Evolutionary conservation across 2,888 invertebrate genomes (phyloP).

Genomic region (Pedicia rivosa): DNA sequence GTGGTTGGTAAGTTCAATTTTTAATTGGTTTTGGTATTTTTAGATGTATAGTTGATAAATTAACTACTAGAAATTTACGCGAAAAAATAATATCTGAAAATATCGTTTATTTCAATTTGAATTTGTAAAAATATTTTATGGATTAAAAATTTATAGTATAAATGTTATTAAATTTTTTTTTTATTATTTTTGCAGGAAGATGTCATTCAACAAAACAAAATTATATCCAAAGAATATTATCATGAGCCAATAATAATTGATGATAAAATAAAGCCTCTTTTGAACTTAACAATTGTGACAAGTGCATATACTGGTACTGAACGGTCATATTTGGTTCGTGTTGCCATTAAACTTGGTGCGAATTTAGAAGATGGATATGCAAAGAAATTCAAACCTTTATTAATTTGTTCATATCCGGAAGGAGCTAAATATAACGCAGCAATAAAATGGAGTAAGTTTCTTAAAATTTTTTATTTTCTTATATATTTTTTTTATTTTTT

Average conservation of each 20-base stretch:
- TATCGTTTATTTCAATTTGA: no score
- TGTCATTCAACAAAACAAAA: constrained; percentile 34
- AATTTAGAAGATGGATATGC: constrained; percentile 50
- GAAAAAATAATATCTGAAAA: no score
- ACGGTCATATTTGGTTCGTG: constrained; percentile 50
- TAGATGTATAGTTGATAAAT: no score
- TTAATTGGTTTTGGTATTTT: no score
- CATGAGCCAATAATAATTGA: constrained; percentile 46
- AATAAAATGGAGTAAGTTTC: constrained; percentile 50
- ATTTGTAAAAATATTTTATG: no score
- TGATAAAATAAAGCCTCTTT: constrained; percentile 35
- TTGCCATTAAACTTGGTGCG: constrained; percentile 60
- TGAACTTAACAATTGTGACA: constrained; percentile 58
- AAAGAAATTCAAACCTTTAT: constrained; percentile 59
- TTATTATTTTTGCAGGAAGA: no score
- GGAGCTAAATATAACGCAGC: constrained; percentile 76
- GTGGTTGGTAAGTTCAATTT: no score
- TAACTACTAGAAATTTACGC: no score
- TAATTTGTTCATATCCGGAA: constrained; percentile 52
- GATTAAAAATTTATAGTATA: no score
- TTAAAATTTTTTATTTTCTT: no score
- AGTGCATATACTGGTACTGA: constrained; percentile 62
- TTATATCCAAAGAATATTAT: constrained; percentile 50
- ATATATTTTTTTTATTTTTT: no score
- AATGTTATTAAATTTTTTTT: constrained; percentile 8